Base-by-base conservation (phyloP, 2,797 vertebrate species). In the Tolypeutes matacus region DNA sequence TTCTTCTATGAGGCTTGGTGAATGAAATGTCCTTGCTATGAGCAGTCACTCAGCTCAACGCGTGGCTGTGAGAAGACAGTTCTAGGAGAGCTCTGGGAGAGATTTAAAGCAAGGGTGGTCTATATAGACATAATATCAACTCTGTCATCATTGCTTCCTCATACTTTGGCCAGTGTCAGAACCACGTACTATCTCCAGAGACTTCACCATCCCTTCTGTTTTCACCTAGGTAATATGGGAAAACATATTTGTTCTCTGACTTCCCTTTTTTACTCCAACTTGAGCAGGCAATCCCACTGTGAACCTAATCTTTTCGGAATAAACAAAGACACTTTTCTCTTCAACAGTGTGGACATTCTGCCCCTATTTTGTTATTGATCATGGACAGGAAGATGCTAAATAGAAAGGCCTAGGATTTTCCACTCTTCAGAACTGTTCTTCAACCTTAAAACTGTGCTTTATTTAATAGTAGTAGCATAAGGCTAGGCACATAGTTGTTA, bases 281-380 rank as follows among this genome's bases (percentile, higher is more conserved):
- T 87, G n/a, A 29, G 21, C 18, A 76, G 15, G n/a, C 53, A 29
- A 18, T 27, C 27, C 11, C 29, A 69, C 7, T 27, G 49, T 80
- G 58, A 53, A 42, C 14, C 75, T 84, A 5, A 10, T 62, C 64
- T 75, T 81, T 87, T 86, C 53, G 70, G 58, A 46, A 94, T 60
- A 91, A 34, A n/a, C 20, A 75, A 53, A 78, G 51, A 58, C 70
- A 80, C 31, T 65, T 76, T 92, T 67, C 75, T 84, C 18, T 90
- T 87, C 4, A 65, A 14, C n/a, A 13, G 36, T 73, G 49, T 62
- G 39, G 4, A 27, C 34, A 46, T 31, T n/a, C 49, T 89, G 18
- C 0, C 36, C 23, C 15, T n/a, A 46, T 80, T 89, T 80, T 75
- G 84, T 65, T 67, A 49, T 1, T 64, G 81, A 73, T 69, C 10